These are phyloP conservation scores for Heliopora coerulea DNA, from an alignment of 92 coral and sea anemone genomes.

Conservation along the genomic window DNA sequence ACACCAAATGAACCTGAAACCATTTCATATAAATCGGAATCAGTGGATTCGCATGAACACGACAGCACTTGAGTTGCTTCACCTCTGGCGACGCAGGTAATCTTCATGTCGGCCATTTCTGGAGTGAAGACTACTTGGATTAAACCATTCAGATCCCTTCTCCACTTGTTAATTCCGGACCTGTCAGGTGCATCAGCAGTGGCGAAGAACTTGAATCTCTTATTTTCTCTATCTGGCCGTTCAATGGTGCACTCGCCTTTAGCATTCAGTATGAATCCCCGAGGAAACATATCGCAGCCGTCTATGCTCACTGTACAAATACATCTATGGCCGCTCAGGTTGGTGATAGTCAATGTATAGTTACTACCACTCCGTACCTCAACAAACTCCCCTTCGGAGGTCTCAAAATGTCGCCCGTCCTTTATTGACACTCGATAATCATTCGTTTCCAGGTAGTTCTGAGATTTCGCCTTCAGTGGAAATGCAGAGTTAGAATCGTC, in stretches of 20 bases:
- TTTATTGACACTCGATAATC: constrained; percentile 12
- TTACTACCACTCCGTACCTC: constrained; percentile 20
- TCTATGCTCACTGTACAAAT: not conserved
- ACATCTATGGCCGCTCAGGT: constrained; percentile 10
- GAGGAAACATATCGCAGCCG: constrained; percentile 23
- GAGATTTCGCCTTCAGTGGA: constrained; percentile 16
- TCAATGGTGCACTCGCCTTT: not conserved
- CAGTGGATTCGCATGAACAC: not conserved
- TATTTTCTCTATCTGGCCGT: not conserved
- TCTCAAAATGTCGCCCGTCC: constrained; percentile 32
- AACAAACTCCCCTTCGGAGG: constrained; percentile 21
- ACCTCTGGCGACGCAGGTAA: constrained; percentile 24
- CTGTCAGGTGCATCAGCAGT: constrained; percentile 12
- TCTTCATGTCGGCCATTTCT: constrained; percentile 34
- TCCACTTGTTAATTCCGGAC: constrained; percentile 24
- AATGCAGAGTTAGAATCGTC: not conserved
- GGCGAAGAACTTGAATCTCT: constrained; percentile 25
- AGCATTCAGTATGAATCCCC: not conserved
- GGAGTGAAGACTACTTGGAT: constrained; percentile 8
- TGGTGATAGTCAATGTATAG: constrained; percentile 2
- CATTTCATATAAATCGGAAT: not conserved
- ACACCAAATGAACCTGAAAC: not conserved
- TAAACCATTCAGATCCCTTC: constrained; percentile 4
- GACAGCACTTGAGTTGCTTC: not conserved
- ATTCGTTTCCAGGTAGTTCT: constrained; percentile 1